Conservation (phyloP, 1,140 invertebrate species). For the Galleria mellonella region DNA sequence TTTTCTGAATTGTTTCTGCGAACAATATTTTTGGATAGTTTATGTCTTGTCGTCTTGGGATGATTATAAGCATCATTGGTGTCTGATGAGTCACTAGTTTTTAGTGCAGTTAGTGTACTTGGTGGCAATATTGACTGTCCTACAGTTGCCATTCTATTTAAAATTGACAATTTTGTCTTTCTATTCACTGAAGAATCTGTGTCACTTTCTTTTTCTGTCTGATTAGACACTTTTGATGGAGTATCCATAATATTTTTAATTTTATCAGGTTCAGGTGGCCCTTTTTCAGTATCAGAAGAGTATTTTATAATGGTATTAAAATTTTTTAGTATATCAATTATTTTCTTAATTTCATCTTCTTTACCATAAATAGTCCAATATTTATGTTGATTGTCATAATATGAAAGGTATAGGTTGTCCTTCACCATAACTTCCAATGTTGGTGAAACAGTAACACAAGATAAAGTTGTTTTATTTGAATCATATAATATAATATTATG, state of each 20-base stretch:
- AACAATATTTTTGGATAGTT: conserved; percentile 23
- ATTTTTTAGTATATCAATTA: conserved; percentile 31
- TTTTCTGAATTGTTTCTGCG: conserved; percentile 28
- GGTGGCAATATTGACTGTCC: conserved; percentile 55
- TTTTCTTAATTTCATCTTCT: conserved; percentile 34
- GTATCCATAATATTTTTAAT: conserved; percentile 10
- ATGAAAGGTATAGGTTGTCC: conserved; percentile 41
- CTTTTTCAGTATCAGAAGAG: conserved; percentile 16
- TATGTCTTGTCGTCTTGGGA: conserved; percentile 33
- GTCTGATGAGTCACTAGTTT: conserved; percentile 49
- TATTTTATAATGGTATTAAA: conserved; percentile 28
- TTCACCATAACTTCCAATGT: conserved; percentile 38
- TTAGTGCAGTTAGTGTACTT: conserved; percentile 14
- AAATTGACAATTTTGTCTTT: conserved; percentile 51
- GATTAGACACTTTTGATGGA: conserved; percentile 3
- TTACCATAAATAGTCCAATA: conserved; percentile 54
- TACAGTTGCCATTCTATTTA: conserved; percentile 60
- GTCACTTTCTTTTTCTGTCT: conserved; percentile 39
- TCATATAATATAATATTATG: conserved; percentile 55
- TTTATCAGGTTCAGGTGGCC: conserved; percentile 8
- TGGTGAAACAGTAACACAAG: conserved; percentile 32
- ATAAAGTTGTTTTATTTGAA: conserved; percentile 50
- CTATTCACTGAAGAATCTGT: conserved; percentile 45
- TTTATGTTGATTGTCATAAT: conserved; percentile 45
- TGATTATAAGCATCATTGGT: conserved; percentile 23